Base-by-base conservation (phyloP, 2,888 invertebrate species). In the Coleophora flavipennella region DNA sequence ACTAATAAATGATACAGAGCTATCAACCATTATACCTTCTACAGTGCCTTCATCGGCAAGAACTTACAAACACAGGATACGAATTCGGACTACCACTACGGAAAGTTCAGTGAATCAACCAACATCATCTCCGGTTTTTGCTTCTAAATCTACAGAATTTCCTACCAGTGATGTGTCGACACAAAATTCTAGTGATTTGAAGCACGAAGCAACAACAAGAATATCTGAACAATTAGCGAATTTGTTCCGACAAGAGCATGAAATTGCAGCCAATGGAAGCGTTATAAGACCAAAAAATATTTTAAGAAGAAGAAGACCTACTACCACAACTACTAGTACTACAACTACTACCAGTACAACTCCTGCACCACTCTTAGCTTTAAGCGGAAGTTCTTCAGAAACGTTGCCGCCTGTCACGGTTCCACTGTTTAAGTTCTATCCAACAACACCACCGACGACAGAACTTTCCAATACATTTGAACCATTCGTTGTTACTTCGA, bases 21-120 rank as follows among this genome's bases (percentile, higher is more conserved):
- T 56, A 26, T 56, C 65, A 1, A 57, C 62, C 34, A 27, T 48
- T n/a, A 38, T 46, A 9, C 41, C 51, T 3, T 39, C 45, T 13
- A 38, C 51, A 8, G 36, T 41, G 31, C 37, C 58, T 14, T 51
- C 62, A 13, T 54, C 56, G 41, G 44, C 55, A 13, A 63, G 58
- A 51, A 62, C 71, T 14, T 59, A 62, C 14, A 72, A 61, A 52
- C 80, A 76, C 44, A 67, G 70, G 49, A 79, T 84, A 39, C 65
- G 79, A 56, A 84, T 83, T 42, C 59, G 75, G 51, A 77, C 78
- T 1, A 79, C 80, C 14, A 83, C 81, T 14, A 72, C 81, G 13
- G 75, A 76, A 50, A 74, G 59, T 35, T 59, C 59, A 42, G 44
- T 66, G 8, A 67, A 58, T 41, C 48, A 45, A 46, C 59, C 67